Percentiles rank a stretch among this genome's conserved stretches.
These are phyloP conservation scores for Saturnia japonica DNA, from an alignment of 2,888 invertebrate genomes.

Conservation along the genomic window DNA sequence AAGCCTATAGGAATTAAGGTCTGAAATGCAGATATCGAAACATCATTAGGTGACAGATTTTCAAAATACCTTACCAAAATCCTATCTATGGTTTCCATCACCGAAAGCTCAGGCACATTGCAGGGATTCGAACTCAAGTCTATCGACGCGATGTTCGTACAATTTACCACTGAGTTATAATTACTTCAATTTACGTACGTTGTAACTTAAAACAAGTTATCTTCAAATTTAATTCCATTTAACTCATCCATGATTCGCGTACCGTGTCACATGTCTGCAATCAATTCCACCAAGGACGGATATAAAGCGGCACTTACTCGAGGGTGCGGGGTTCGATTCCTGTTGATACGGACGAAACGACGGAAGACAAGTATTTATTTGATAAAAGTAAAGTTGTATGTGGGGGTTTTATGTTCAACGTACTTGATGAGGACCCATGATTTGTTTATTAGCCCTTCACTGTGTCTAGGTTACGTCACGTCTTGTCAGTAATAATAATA, in stretches of 20 bases:
- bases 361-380: conserved; percentile 11
- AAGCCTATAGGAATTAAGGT: too few relatives aligned
- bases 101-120: too few relatives aligned
- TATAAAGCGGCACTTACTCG: conserved; percentile 10
- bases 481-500: too few relatives aligned
- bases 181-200: too few relatives aligned
- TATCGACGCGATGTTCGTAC: too few relatives aligned
- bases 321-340: conserved; percentile 11
- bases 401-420: neutral
- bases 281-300: neutral
- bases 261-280: conserved; percentile 9
- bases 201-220: neutral
- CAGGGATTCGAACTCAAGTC: too few relatives aligned
- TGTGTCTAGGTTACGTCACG: too few relatives aligned
- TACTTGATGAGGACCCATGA: neutral
- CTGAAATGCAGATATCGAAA: too few relatives aligned
- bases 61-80: too few relatives aligned
- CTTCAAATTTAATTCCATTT: conserved; percentile 33
- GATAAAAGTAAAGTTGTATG: neutral
- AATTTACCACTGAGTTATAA: too few relatives aligned
- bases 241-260: neutral
- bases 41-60: too few relatives aligned
- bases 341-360: conserved; percentile 9
- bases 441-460: neutral
- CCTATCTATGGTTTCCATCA: too few relatives aligned